Conservation (phyloP, 2,113 vertebrate species). For the Alouatta palliata region DNA sequence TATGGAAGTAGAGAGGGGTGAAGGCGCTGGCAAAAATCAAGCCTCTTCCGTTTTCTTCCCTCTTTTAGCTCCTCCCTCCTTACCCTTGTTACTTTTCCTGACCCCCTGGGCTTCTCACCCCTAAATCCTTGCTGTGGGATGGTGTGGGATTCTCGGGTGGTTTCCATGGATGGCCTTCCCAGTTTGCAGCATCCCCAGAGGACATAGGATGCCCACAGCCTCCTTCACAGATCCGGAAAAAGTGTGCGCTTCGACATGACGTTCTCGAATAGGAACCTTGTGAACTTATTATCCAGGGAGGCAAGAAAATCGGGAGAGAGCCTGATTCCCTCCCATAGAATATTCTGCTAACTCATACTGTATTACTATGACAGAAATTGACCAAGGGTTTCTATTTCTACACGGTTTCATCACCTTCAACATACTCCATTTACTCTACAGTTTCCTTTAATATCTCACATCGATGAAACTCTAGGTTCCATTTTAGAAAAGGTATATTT, state of each 20-base stretch:
- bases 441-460: not conserved
- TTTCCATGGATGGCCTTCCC: not conserved
- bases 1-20: not conserved
- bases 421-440: not conserved
- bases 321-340: not conserved
- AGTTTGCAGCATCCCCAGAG: not conserved
- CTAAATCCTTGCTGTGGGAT: too few species aligned
- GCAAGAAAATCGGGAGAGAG: not conserved
- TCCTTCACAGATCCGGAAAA: not conserved
- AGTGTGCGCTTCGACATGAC: not conserved
- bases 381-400: not conserved
- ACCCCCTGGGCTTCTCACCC: too few species aligned
- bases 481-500: slow-evolving; percentile 19
- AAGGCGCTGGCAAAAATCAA: not conserved
- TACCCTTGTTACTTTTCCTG: not conserved
- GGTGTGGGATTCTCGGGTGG: not conserved
- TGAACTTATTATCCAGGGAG: not conserved
- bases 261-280: not conserved
- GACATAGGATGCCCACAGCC: not conserved
- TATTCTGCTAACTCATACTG: not conserved
- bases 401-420: not conserved
- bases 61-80: not conserved
- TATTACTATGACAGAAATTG: not conserved
- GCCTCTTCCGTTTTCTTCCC: not conserved
- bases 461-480: not conserved